Evolutionary conservation across 1,140 invertebrate species (phyloP).

Genomic region (Ceratoteleas bidentatus): DNA sequence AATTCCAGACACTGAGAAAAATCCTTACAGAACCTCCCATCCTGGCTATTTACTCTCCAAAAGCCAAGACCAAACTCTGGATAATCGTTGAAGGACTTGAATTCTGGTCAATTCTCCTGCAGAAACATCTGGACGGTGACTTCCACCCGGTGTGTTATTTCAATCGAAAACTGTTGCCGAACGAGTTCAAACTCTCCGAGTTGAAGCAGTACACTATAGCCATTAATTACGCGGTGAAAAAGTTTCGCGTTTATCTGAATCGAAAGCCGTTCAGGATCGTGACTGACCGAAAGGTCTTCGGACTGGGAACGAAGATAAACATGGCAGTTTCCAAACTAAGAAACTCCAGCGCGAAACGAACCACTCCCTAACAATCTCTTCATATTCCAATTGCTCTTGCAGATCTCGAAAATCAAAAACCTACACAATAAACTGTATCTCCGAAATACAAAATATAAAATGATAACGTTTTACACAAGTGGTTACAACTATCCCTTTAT

Average conservation of each 20-base stretch:
- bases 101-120: slow-evolving; percentile 72
- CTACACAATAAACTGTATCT: no score
- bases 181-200: slow-evolving; percentile 76
- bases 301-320: not conserved
- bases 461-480: no score
- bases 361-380: no score
- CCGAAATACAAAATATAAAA: no score
- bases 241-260: slow-evolving; percentile 78
- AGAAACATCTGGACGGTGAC: slow-evolving; percentile 52
- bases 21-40: slow-evolving; percentile 49
- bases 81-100: slow-evolving; percentile 66
- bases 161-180: slow-evolving; percentile 67
- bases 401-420: no score
- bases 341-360: no score
- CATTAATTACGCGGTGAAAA: slow-evolving; percentile 78
- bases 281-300: slow-evolving; percentile 71
- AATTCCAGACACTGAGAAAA: slow-evolving; percentile 18
- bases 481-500: no score
- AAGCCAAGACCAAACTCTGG: slow-evolving; percentile 60
- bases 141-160: slow-evolving; percentile 77
- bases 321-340: no score
- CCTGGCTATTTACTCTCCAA: slow-evolving; percentile 62
- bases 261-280: slow-evolving; percentile 78
- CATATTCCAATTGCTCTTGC: no score
- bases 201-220: slow-evolving; percentile 79